Evolutionary conservation across 2,797 vertebrate species (phyloP).

Genomic region (Diceros bicornis): DNA sequence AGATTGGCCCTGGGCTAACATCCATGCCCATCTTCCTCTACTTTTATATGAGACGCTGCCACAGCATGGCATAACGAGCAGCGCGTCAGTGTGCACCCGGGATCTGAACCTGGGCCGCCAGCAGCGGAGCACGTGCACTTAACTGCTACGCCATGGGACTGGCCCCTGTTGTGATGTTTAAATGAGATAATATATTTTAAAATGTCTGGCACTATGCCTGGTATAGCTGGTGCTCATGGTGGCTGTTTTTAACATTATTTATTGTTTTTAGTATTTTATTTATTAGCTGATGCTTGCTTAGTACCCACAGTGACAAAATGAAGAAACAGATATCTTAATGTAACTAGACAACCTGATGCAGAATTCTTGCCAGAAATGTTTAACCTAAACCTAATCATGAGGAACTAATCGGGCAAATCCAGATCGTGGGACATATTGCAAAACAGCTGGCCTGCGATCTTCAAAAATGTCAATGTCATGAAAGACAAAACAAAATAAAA

Average conservation of each 20-base stretch:
- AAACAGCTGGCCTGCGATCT: conserved; percentile 57
- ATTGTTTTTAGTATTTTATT: conserved; percentile 62
- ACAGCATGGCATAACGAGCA: too few species aligned
- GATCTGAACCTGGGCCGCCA: too few species aligned
- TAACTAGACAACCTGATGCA: neutral
- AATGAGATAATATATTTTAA: conserved; percentile 45
- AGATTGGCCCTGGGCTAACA: too few species aligned
- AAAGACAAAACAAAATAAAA: conserved; percentile 47
- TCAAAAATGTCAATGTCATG: conserved; percentile 22
- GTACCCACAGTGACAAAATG: neutral
- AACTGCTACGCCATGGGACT: too few species aligned
- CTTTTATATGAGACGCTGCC: too few species aligned
- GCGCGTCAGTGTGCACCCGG: too few species aligned
- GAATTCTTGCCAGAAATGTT: conserved; percentile 58
- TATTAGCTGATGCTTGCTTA: conserved; percentile 10
- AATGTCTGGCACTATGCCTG: conserved; percentile 20
- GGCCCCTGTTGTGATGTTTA: neutral
- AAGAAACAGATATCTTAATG: neutral
- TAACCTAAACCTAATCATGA: conserved; percentile 52
- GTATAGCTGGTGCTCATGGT: neutral
- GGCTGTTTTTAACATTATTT: conserved; percentile 30
- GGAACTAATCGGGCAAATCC: conserved; percentile 43
- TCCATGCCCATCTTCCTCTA: too few species aligned
- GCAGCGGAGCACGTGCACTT: too few species aligned
- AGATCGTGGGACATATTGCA: conserved; percentile 9